Evolutionary conservation across 2,797 vertebrate species (phyloP).

Genomic region (Linurgus olivaceus): DNA sequence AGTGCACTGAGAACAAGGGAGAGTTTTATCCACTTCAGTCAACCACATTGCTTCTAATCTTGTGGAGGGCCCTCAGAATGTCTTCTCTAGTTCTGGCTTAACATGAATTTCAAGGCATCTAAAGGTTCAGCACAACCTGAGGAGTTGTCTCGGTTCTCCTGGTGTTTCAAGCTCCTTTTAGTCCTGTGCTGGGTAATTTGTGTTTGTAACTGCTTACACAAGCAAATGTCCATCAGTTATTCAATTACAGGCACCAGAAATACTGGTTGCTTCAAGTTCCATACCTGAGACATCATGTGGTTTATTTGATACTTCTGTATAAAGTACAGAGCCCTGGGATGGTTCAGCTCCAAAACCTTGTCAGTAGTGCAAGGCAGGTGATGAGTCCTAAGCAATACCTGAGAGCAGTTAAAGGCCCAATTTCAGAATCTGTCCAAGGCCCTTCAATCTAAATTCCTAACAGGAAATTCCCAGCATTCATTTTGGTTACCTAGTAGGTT

Average conservation of each 20-base stretch:
- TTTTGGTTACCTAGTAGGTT: not conserved
- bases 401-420: not conserved
- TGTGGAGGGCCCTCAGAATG: not conserved
- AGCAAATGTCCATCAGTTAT: rapidly evolving
- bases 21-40: not conserved
- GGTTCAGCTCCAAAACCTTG: not conserved
- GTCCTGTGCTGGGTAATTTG: not conserved
- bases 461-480: not conserved
- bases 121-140: not conserved
- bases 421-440: not conserved
- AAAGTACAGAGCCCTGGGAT: not conserved
- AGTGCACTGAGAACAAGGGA: not conserved
- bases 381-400: not conserved
- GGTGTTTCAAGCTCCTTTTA: not conserved
- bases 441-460: not conserved
- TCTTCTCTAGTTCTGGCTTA: not conserved
- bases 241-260: not conserved
- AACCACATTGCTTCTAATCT: not conserved
- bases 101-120: not conserved
- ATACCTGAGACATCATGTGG: not conserved
- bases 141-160: not conserved
- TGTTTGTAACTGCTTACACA: not conserved
- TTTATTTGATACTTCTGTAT: not conserved
- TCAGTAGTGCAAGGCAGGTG: not conserved
- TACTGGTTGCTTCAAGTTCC: not conserved